Percentiles rank a stretch among this genome's conserved stretches.
Evolutionary conservation across 53 echinoderm and acorn worm species (phyloP).

Genomic region (Zoroaster sp.): DNA sequence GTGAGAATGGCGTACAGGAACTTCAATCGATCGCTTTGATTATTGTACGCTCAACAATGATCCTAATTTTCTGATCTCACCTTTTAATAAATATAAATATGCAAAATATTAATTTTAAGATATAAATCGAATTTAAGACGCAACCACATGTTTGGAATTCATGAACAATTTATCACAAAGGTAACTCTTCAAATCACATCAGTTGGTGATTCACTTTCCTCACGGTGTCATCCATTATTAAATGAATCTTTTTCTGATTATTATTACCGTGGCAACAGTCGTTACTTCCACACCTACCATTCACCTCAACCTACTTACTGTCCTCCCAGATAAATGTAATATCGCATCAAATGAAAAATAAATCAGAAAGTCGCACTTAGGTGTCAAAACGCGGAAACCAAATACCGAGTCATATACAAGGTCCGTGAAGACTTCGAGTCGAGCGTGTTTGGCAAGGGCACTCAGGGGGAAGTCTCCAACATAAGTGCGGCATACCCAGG

Average conservation of each 20-base stretch:
- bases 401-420: background rate
- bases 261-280: background rate
- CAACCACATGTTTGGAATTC: no score
- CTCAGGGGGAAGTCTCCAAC: background rate
- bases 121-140: no score
- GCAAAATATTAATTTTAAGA: no score
- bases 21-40: no score
- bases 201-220: no score
- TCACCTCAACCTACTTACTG: background rate
- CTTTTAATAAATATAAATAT: no score
- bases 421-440: background rate
- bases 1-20: no score
- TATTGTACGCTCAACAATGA: no score
- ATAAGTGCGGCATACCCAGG: background rate
- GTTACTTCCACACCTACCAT: background rate
- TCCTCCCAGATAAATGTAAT: background rate
- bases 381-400: conserved; percentile 8
- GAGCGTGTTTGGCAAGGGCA: background rate
- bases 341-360: conserved; percentile 17
- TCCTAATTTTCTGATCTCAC: no score
- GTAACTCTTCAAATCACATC: no score
- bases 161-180: no score
- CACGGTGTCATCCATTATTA: no score
- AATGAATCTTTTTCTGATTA: background rate
- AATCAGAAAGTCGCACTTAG: conserved; percentile 9